Base-by-base conservation (phyloP, 2,888 invertebrate species). In the Myathropa florea region DNA sequence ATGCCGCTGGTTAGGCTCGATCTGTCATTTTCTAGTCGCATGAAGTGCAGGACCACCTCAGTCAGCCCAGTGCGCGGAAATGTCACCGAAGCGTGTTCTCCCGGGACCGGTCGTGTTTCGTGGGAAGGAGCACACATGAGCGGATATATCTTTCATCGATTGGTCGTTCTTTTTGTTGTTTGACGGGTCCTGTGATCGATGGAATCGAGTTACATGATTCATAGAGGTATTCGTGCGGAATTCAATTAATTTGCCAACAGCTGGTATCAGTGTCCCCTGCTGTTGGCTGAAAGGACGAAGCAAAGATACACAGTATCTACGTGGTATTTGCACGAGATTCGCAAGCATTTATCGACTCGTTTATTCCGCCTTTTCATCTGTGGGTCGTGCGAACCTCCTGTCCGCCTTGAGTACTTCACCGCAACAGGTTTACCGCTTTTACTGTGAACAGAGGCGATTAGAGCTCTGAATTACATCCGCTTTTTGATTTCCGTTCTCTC, bases 21-120 rank as follows among this genome's bases (percentile, higher is more conserved):
- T 59, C 1, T n/a, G 79, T 55, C 53, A 79, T 65, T 80, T 80
- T 64, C 59, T 71, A 59, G 39, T 70, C 57, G 55, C 71, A 79
- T 79, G 79, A 71, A 59, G 71, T 33, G 26, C 46, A 57, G 59
- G 55, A 55, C 46, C 60, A 65, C 39, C 39, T n/a, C n/a, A n/a
- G 14, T 14, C 39, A 1, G 7, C 18, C 18, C 72, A 60, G 12
- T 60, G 60, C 60, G 26, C 39, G 39, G 4, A 57, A 60, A 9
- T 30, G 21, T 53, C 55, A 67, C 12, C 10, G 26, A 46, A 30
- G 28, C 30, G 10, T 55, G 23, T 7, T 12, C 33, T 21, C 33
- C 4, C 55, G 57, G 21, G 53, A 33, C 21, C 12, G 30, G 53
- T 55, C 21, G 23, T n/a, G 53, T 59, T 21, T 59, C 57, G 28